Base-by-base conservation (phyloP, 2,113 vertebrate species). In the Mesembrinibis cayennensis region DNA sequence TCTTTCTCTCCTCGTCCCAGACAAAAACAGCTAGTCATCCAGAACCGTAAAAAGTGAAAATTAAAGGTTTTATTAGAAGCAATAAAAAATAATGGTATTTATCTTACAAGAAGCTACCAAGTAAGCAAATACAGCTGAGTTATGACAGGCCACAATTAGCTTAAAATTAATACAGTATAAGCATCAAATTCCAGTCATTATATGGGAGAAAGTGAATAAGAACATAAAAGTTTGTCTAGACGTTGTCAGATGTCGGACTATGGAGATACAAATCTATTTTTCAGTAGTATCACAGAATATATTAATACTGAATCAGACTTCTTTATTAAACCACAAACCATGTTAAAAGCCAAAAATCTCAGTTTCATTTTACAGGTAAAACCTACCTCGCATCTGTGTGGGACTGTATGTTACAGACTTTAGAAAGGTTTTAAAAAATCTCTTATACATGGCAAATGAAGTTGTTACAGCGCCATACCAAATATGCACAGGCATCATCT, bases 181-280 rank as follows among this genome's bases (percentile, higher is more conserved):
- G 52, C 30, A 50, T 88, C 21, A 72, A 86, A 92, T 93, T 83
- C 58, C 50, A 77, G 49, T 62, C 42, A 59, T 78, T 91, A 42
- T 36, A 56, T 27, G 25, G 63, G 47, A 90, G 52, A 73, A 93
- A 69, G 16, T 23, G 92, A 77, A 61, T 50, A 49, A 61, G 58
- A 67, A 49, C 25, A 70, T 86, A 73, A 72, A 95, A 87, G 56
- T 77, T 77, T 80, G 67, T 92, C 91, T 93, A 96, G 86, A 90
- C 76, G 32, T 73, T 83, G 16, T 86, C 30, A 93, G 18, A 59
- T 88, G 53, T 92, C 67, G 80, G 66, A 52, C 79, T 53, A 20
- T 3, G 8, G 44, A 92, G 44, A 88, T 27, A 83, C 12, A 72
- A 67, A 85, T 71, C 19, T 71, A 42, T n/a, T 53, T 90, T 93